Conservation (phyloP, 2,797 vertebrate species). For the Manis javanica region DNA sequence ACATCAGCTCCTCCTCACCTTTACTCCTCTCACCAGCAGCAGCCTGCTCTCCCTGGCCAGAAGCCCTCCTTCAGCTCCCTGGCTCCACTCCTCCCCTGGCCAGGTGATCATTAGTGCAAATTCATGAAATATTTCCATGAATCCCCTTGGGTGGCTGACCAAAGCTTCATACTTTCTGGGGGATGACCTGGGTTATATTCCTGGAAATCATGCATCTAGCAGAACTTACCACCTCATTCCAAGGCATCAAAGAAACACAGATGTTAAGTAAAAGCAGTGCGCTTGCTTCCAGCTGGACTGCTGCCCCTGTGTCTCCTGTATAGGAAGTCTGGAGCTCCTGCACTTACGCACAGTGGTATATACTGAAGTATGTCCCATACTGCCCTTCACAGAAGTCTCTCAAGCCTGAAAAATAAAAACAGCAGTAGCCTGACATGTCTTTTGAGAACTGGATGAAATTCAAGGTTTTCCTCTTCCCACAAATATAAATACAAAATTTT, state of each 20-base stretch:
- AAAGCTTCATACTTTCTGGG: not conserved
- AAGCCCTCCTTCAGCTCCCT: not conserved
- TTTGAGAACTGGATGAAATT: not conserved
- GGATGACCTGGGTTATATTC: not conserved
- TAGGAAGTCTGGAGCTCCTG: not conserved
- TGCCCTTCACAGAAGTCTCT: not conserved
- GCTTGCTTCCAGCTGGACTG: not conserved
- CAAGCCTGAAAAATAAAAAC: not conserved
- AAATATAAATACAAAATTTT: not conserved
- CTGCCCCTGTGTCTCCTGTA: not conserved
- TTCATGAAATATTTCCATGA: not conserved
- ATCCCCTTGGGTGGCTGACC: not conserved
- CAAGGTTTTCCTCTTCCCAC: not conserved
- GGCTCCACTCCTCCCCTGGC: not conserved
- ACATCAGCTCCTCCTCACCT: not conserved
- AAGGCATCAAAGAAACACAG: not conserved
- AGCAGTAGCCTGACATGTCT: not conserved
- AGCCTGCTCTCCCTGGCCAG: not conserved
- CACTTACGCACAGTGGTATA: accelerated
- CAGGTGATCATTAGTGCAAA: not conserved
- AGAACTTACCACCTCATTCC: not conserved
- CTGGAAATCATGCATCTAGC: not conserved
- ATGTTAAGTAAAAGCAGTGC: not conserved
- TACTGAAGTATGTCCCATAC: accelerated
- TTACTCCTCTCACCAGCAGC: not conserved